Evolutionary conservation across 2,113 vertebrate species (phyloP), one percentile per base, ranked within the genome.

Genomic region (Orientallactaga bullata): DNA sequence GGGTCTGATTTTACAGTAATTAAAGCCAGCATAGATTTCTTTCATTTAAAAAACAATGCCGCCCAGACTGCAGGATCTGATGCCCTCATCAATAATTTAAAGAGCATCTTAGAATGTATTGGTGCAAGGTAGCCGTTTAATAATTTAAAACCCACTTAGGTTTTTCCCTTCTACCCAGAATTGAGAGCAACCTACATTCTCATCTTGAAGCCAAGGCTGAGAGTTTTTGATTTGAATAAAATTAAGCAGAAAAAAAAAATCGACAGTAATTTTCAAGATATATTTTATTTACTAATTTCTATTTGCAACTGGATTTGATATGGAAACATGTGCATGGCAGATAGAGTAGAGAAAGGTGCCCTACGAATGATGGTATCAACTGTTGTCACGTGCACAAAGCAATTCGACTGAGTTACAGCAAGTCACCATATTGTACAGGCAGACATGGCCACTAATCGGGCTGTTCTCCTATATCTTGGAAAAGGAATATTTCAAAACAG

Each of bases 41-140:
- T 77, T 82, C 35, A 28, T 55, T 65, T 89, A 89, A 79, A 68
- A 74, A 84, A 96, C n/a, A 93, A 92, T 93, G 15, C 42, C 18
- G 63, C 65, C 72, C 65, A 86, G n/a, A 78, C 69, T 89, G 51
- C 63, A 88, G 61, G 18, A 90, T 90, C 61, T 24, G 13, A 89
- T 73, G 35, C 39, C 72, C 51, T 97, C 76, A 96, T 96, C 65
- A 97, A 96, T 96, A 79, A 95, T 96, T 97, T 85, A 95, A 91
- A 81, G 68, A 78, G 66, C 81, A 76, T 69, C 77, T 96, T 95
- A 89, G 88, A 91, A 95, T 95, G 71, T 93, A 90, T 91, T 94
- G 94, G 58, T 89, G 32, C 39, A 82, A 91, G 87, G 84, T 94
- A 84, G 82, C 95, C 69, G 91, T 73, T 77, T 93, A 97, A 96